These are phyloP conservation scores for Pristis pectinata DNA, from an alignment of 2,797 vertebrate species.

Conservation along the genomic window DNA sequence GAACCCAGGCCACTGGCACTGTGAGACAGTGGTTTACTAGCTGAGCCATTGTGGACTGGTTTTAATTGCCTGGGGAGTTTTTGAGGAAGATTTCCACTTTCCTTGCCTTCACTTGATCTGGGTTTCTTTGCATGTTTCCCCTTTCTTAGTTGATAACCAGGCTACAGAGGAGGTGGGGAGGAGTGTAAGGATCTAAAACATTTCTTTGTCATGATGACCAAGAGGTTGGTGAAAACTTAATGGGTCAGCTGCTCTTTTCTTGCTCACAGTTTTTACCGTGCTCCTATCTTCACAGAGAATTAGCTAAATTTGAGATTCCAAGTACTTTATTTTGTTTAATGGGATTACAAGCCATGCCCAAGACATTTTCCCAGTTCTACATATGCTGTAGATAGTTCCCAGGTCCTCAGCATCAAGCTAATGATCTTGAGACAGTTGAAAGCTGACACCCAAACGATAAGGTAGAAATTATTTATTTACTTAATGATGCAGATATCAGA, in stretches of 20 bases:
- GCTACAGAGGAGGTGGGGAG: no score
- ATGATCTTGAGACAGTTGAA: not conserved
- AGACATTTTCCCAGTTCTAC: no score
- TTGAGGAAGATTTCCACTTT: not conserved
- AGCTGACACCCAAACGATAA: not conserved
- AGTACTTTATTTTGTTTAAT: not conserved
- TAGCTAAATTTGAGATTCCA: not conserved
- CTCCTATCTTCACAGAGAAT: not conserved
- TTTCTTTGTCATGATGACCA: not conserved
- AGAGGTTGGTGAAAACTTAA: not conserved
- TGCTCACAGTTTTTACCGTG: not conserved
- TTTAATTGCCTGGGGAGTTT: not conserved
- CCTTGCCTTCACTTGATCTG: not conserved
- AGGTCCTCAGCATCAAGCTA: not conserved
- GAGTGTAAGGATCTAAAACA: not conserved
- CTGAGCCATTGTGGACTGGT: no score
- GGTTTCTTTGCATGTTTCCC: not conserved
- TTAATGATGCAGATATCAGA: not conserved
- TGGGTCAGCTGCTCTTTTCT: not conserved
- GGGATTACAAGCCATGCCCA: not conserved
- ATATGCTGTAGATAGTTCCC: no score
- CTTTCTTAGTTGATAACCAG: not conserved
- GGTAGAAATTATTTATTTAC: not conserved
- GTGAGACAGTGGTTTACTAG: no score
- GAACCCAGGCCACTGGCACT: no score